phyloP scores from a whole-genome alignment of 2,797 vertebrate genomes.

The Myotis vivesi region DNA sequence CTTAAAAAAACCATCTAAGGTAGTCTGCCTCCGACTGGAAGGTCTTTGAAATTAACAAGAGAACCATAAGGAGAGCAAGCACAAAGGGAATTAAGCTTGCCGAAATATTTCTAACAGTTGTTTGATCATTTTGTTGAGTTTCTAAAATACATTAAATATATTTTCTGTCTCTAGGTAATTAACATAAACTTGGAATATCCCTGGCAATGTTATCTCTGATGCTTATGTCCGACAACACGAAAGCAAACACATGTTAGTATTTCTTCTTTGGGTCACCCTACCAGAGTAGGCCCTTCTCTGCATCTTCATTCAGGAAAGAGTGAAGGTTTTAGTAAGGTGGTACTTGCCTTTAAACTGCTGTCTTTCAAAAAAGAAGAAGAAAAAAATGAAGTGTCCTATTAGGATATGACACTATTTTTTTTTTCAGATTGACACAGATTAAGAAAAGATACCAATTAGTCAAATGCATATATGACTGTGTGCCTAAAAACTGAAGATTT shows the following conservation, averaged over 20 bases:
- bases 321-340: not conserved
- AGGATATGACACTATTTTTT: not conserved
- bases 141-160: not conserved
- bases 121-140: conserved; percentile 10
- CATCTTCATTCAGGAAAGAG: not conserved
- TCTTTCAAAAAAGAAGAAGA: not conserved
- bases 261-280: not conserved
- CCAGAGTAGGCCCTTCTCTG: not conserved
- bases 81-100: not conserved
- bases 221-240: not conserved
- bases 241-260: not conserved
- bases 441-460: not conserved
- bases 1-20: conserved; percentile 41
- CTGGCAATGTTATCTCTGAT: not conserved
- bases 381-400: not conserved
- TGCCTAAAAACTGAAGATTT: not conserved
- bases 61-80: not conserved
- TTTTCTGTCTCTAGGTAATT: not conserved
- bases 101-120: not conserved
- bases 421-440: not conserved
- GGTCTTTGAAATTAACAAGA: conserved; percentile 50
- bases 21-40: not conserved
- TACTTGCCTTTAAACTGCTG: not conserved
- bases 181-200: not conserved
- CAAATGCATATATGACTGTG: not conserved